Percentiles rank a stretch among this genome's conserved stretches.
Evolutionary conservation across 2,888 invertebrate genomes (phyloP).

Genomic region (Drosophila greeni): DNA sequence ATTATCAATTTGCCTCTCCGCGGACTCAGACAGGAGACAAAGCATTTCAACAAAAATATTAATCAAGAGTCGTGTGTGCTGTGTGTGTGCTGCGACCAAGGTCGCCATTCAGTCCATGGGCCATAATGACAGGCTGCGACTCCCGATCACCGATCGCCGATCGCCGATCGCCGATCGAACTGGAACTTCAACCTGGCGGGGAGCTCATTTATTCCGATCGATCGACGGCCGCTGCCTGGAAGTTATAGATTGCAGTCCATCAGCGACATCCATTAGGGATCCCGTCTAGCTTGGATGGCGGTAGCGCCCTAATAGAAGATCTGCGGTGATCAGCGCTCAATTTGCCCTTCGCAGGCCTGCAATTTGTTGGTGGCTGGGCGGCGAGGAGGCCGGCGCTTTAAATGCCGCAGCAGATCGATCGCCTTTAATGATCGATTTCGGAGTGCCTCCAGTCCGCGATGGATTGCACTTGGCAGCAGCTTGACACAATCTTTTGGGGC

Average conservation of each 20-base stretch:
- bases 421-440: slow-evolving; percentile 1
- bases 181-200: slow-evolving; percentile 8
- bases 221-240: slow-evolving; percentile 6
- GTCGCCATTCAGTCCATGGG: slow-evolving; percentile 29
- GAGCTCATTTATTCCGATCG: slow-evolving; percentile 10
- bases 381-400: slow-evolving; percentile 13
- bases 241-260: slow-evolving; percentile 25
- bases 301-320: slow-evolving; percentile 31
- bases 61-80: slow-evolving; percentile 46
- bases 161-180: slow-evolving; percentile 2
- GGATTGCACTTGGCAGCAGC: not conserved
- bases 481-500: slow-evolving; percentile 1
- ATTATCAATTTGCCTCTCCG: slow-evolving; percentile 62
- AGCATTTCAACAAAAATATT: slow-evolving; percentile 48
- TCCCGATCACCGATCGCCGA: slow-evolving; percentile 7
- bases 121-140: slow-evolving; percentile 30
- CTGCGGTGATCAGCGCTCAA: slow-evolving; percentile 16
- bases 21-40: slow-evolving; percentile 26
- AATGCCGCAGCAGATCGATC: slow-evolving; percentile 1
- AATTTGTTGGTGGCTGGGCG: slow-evolving; percentile 19
- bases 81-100: slow-evolving; percentile 17
- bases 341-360: slow-evolving; percentile 1
- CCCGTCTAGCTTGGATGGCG: slow-evolving; percentile 6
- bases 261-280: slow-evolving; percentile 29
- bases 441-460: not conserved